These are phyloP conservation scores for Scrobipalpa atriplicella DNA, from an alignment of 2,888 invertebrate genomes.

Conservation along the genomic window DNA sequence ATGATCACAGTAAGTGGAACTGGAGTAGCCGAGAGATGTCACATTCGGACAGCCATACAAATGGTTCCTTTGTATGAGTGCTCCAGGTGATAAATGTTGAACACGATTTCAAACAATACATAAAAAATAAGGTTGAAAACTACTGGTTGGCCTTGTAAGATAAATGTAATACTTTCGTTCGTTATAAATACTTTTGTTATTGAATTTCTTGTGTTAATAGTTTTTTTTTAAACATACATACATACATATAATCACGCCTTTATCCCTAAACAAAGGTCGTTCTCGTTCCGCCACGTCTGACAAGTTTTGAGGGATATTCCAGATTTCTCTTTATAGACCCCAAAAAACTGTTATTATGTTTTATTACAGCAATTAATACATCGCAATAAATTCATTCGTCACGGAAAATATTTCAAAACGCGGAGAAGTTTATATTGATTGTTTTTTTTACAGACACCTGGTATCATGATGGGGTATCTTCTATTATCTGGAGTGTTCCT, in stretches of 20 bases:
- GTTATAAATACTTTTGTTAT: neutral
- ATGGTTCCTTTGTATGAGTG: neutral
- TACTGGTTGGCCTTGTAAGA: neutral
- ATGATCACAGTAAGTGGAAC: neutral
- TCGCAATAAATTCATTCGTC: neutral
- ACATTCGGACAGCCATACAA: slow-evolving; percentile 55
- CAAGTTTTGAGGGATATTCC: too few species aligned
- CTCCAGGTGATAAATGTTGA: slow-evolving; percentile 4
- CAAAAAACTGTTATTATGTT: neutral
- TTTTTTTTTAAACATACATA: too few species aligned
- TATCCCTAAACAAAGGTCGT: too few species aligned
- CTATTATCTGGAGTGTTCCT: slow-evolving; percentile 93
- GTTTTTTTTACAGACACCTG: slow-evolving; percentile 87
- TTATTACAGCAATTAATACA: neutral
- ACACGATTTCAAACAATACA: slow-evolving; percentile 1
- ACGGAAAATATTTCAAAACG: neutral
- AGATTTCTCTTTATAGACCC: too few species aligned
- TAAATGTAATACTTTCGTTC: neutral
- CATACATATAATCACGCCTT: too few species aligned
- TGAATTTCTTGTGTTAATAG: neutral
- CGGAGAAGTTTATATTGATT: neutral
- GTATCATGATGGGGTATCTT: slow-evolving; percentile 93
- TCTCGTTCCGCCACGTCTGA: too few species aligned
- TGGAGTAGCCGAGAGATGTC: slow-evolving; percentile 4
- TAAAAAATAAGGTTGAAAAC: neutral